Evolutionary conservation across 2,797 vertebrate genomes (phyloP).

Genomic region (Takifugu ocellatus): DNA sequence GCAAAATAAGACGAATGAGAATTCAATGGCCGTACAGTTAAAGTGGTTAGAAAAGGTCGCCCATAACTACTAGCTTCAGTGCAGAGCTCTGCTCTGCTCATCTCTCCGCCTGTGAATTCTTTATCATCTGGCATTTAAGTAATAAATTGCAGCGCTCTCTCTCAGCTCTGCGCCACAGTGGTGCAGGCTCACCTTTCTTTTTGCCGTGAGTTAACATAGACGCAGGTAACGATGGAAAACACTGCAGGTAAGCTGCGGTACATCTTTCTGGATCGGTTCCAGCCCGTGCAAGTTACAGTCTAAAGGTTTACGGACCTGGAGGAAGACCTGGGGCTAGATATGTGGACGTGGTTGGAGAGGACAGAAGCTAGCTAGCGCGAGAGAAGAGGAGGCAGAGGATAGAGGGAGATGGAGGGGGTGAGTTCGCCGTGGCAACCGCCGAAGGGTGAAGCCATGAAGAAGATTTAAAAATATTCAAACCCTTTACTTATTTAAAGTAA

Average conservation of each 20-base stretch:
- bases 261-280: constrained; percentile 13
- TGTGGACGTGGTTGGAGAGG: too few species aligned
- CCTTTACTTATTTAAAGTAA: too few species aligned
- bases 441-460: too few species aligned
- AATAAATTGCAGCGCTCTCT: constrained; percentile 21
- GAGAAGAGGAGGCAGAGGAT: too few species aligned
- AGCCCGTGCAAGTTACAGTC: constrained; percentile 6
- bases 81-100: constrained; percentile 14
- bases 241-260: neutral
- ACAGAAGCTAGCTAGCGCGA: too few species aligned
- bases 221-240: neutral
- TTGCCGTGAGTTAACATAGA: constrained; percentile 15
- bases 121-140: constrained; percentile 48
- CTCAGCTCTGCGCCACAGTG: constrained; percentile 3
- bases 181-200: neutral
- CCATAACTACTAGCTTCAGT: constrained; percentile 24
- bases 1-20: constrained; percentile 63
- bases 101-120: constrained; percentile 43
- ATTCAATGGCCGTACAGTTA: constrained; percentile 34
- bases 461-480: too few species aligned
- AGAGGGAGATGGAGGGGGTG: too few species aligned
- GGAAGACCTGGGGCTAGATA: too few species aligned
- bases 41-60: constrained; percentile 57
- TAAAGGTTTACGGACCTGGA: too few species aligned
- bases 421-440: too few species aligned